Percentiles rank a stretch among this genome's conserved stretches.
These are phyloP conservation scores for Distichodus sexfasciatus DNA, from an alignment of 2,797 vertebrate species.

Conservation along the genomic window DNA sequence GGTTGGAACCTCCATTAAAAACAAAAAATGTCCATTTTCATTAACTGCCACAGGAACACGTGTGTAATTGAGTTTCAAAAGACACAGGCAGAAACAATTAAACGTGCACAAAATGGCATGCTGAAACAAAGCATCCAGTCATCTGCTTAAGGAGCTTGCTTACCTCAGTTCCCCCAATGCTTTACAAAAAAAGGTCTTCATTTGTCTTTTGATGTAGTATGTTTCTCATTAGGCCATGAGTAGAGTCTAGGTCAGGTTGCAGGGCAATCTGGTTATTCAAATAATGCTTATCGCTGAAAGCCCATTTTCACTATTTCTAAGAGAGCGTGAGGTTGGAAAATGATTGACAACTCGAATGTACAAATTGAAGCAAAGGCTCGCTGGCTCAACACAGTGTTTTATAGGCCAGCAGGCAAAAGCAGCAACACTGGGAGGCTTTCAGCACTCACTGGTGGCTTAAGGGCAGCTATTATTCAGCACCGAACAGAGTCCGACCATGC, in stretches of 20 bases:
- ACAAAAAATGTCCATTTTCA: constrained; percentile 26
- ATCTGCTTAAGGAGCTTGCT: neutral
- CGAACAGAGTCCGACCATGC: constrained; percentile 30
- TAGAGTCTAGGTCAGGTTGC: constrained; percentile 12
- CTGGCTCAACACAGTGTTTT: constrained; percentile 23
- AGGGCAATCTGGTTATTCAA: constrained; percentile 21
- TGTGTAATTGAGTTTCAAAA: constrained; percentile 46
- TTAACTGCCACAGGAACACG: constrained; percentile 12
- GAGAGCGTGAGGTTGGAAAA: neutral
- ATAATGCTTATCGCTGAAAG: constrained; percentile 39
- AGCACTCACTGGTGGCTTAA: constrained; percentile 31
- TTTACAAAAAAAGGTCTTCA: constrained; percentile 7
- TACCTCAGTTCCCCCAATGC: neutral
- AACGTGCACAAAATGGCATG: constrained; percentile 9
- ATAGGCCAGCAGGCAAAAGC: constrained; percentile 32
- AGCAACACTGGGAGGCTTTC: constrained; percentile 39
- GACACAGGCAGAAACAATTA: constrained; percentile 43
- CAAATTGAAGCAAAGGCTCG: constrained; percentile 29
- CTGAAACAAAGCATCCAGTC: constrained; percentile 40
- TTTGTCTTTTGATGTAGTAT: constrained; percentile 18
- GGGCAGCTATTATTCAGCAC: constrained; percentile 38
- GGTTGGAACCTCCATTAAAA: constrained; percentile 16
- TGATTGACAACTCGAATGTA: constrained; percentile 35
- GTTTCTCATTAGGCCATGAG: constrained; percentile 50
- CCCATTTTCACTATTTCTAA: constrained; percentile 20